phyloP scores from a whole-genome alignment of 2,888 invertebrate genomes.

The Eueremaeus valkanovi region DNA sequence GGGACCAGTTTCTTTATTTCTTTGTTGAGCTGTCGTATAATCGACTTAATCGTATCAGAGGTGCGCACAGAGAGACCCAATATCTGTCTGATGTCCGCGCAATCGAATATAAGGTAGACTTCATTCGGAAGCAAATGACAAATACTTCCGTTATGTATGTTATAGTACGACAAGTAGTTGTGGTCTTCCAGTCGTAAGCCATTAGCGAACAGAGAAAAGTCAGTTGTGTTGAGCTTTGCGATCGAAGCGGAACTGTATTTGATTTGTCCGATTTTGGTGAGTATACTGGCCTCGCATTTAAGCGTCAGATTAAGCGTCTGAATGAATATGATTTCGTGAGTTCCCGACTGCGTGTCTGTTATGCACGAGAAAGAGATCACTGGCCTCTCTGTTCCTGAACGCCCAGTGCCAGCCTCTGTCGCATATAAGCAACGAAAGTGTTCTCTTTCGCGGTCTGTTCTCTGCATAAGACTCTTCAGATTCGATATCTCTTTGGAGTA shows the following conservation, averaged over 20 bases:
- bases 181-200: not conserved
- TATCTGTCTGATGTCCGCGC: slow-evolving; percentile 7
- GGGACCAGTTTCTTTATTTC: not conserved
- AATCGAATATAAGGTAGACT: not conserved
- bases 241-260: not conserved
- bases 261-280: slow-evolving; percentile 21
- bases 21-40: not conserved
- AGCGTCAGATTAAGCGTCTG: slow-evolving; percentile 10
- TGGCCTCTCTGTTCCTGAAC: not conserved
- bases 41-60: not conserved
- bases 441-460: not conserved
- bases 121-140: slow-evolving; percentile 20
- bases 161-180: not conserved
- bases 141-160: slow-evolving; percentile 5
- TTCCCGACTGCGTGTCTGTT: slow-evolving; percentile 3
- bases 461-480: not conserved
- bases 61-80: not conserved
- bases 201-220: not conserved
- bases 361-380: slow-evolving; percentile 29
- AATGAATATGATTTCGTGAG: slow-evolving; percentile 23
- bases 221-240: slow-evolving; percentile 1
- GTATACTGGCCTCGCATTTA: not conserved
- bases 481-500: not conserved
- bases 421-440: not conserved
- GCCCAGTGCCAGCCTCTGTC: too few relatives aligned